A percentile compares a stretch with the other conserved stretches of the same genome.
Conservation (phyloP, 2,113 vertebrate genomes). For the Platanista minor region DNA sequence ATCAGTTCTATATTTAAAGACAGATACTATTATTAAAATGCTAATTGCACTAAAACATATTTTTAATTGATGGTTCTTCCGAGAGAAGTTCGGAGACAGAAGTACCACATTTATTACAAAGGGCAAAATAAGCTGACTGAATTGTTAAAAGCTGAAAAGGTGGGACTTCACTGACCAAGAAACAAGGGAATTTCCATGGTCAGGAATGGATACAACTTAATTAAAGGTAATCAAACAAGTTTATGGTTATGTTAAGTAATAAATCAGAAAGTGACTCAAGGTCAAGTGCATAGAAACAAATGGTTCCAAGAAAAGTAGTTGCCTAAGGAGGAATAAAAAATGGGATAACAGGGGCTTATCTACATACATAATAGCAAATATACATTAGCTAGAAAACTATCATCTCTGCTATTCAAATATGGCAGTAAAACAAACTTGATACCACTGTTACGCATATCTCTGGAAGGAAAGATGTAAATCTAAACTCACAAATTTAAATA, state of each 20-base stretch:
- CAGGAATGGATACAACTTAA: not conserved
- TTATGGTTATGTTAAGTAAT: conserved; percentile 19
- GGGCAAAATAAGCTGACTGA: not conserved
- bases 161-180: not conserved
- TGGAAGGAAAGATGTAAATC: not conserved
- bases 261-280: conserved; percentile 30
- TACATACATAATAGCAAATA: not conserved
- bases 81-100: not conserved
- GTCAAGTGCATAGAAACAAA: conserved; percentile 35
- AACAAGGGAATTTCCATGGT: not conserved
- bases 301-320: conserved; percentile 9
- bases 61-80: not conserved
- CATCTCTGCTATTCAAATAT: not conserved
- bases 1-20: not conserved
- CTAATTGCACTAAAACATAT: not conserved
- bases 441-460: not conserved
- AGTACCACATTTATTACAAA: not conserved
- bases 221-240: conserved; percentile 32
- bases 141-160: not conserved
- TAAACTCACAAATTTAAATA: not conserved
- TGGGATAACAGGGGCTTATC: not conserved
- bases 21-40: not conserved
- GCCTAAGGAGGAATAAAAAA: not conserved
- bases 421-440: not conserved
- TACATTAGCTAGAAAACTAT: not conserved